Conservation (phyloP, 2,113 vertebrate species). For the Himantopus leucocephalus region DNA sequence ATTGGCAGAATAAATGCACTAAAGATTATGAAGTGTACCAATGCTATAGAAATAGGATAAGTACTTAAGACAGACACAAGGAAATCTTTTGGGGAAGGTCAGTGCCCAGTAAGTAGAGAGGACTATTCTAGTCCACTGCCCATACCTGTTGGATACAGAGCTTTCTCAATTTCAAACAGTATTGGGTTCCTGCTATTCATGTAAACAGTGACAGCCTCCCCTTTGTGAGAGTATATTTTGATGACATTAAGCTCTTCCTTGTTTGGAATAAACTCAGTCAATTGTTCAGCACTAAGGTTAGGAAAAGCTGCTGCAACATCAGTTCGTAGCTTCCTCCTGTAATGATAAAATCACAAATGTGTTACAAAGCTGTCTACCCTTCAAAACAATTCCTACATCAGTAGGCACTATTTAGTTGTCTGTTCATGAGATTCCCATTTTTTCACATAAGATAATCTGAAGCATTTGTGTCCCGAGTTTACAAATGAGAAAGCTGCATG, state of each 20-base stretch:
- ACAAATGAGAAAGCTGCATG: background rate
- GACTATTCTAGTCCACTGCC: background rate
- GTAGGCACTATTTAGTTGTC: background rate
- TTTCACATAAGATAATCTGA: background rate
- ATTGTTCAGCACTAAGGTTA: constrained; percentile 76
- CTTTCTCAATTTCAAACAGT: constrained; percentile 89
- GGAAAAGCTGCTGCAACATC: constrained; percentile 84
- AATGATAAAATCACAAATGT: background rate
- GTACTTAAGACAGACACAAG: background rate
- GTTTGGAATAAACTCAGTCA: constrained; percentile 85
- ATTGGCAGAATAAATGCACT: background rate
- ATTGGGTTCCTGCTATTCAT: constrained; percentile 85
- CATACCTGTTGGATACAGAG: constrained; percentile 90
- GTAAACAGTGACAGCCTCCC: constrained; percentile 86
- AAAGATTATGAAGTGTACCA: background rate
- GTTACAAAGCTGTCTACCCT: background rate
- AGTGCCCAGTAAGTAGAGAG: background rate
- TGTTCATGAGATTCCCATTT: background rate
- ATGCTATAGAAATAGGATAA: background rate
- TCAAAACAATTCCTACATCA: background rate
- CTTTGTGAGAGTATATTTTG: constrained; percentile 88
- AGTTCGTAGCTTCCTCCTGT: constrained; percentile 85
- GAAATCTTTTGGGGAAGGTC: background rate
- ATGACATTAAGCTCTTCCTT: constrained; percentile 91
- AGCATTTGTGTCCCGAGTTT: fast-evolving